Conservation (phyloP, 2,888 invertebrate species). For the Hirtodrosophila duncani region DNA sequence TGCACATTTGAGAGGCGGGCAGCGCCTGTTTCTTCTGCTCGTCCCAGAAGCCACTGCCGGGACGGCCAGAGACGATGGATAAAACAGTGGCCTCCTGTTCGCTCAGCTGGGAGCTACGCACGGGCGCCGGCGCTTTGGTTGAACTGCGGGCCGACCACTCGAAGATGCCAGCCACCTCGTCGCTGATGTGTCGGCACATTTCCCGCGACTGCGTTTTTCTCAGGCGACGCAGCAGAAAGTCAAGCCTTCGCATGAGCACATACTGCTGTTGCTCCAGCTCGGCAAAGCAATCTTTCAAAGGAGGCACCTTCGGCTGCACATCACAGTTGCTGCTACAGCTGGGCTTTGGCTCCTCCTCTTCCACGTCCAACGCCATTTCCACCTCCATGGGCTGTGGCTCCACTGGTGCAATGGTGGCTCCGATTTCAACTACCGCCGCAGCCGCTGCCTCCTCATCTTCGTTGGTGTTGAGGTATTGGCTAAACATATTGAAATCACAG, state of each 20-base stretch:
- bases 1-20: slow-evolving; percentile 80
- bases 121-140: slow-evolving; percentile 38
- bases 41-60: slow-evolving; percentile 63
- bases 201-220: slow-evolving; percentile 87
- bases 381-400: slow-evolving; percentile 17
- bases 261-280: slow-evolving; percentile 74
- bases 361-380: too few species aligned
- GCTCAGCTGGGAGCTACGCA: slow-evolving; percentile 34
- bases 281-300: slow-evolving; percentile 60
- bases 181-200: slow-evolving; percentile 87
- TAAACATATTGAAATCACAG: slow-evolving; percentile 76
- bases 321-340: slow-evolving; percentile 1
- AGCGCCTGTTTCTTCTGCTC: slow-evolving; percentile 78
- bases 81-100: slow-evolving; percentile 47
- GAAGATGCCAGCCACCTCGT: slow-evolving; percentile 88
- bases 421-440: slow-evolving; percentile 2
- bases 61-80: slow-evolving; percentile 64
- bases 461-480: too few species aligned
- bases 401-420: too few species aligned
- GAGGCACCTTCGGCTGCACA: slow-evolving; percentile 25
- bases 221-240: slow-evolving; percentile 85
- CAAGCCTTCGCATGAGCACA: slow-evolving; percentile 84
- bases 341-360: slow-evolving; percentile 29
- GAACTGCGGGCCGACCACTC: slow-evolving; percentile 83
- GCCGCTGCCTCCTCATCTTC: slow-evolving; percentile 52